A percentile compares a stretch with the other conserved stretches of the same genome.
phyloP scores from a whole-genome alignment of 2,113 vertebrate genomes.

The Eira barbara region DNA sequence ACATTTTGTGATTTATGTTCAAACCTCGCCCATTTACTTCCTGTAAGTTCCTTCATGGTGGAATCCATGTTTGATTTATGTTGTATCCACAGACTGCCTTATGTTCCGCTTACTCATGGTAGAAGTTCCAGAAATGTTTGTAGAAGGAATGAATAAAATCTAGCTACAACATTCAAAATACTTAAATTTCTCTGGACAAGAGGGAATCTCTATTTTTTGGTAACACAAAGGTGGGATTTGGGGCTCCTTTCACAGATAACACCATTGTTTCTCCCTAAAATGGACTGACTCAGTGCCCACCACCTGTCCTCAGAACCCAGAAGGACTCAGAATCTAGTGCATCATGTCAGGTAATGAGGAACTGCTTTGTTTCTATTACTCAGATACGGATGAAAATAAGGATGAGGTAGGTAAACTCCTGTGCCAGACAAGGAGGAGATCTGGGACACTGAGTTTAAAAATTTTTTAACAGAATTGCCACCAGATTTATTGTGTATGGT shows the following conservation, averaged over 20 bases:
- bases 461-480: neutral
- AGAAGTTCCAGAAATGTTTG: constrained; percentile 5
- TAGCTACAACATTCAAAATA: neutral
- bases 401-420: neutral
- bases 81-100: neutral
- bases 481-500: neutral
- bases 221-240: neutral
- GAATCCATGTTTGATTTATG: neutral
- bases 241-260: neutral
- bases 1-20: neutral
- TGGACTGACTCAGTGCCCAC: neutral
- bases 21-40: neutral
- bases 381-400: neutral
- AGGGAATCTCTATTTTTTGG: neutral
- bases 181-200: neutral
- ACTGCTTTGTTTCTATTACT: neutral
- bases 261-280: neutral
- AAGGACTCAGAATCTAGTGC: neutral
- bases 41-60: neutral
- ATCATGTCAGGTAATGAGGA: neutral
- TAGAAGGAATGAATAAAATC: neutral
- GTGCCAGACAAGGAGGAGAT: neutral
- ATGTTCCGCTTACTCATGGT: neutral
- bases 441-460: neutral
- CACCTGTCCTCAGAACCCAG: neutral